Evolutionary conservation across 2,888 invertebrate species (phyloP).

Genomic region (Megastigmus dorsalis): DNA sequence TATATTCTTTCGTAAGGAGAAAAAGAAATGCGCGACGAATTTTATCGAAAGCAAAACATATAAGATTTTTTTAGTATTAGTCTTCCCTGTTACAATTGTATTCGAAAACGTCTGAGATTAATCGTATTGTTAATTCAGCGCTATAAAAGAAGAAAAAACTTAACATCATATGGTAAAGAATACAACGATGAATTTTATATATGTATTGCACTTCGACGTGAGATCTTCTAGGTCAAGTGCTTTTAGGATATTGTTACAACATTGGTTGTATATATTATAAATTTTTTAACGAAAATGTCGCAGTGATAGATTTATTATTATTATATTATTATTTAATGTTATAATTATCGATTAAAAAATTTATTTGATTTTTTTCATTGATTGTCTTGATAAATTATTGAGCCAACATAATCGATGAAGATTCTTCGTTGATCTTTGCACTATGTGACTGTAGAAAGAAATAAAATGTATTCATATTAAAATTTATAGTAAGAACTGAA

Average conservation of each 20-base stretch:
- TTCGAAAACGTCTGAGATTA: constrained; percentile 47
- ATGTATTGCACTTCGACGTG: constrained; percentile 28
- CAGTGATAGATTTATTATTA: constrained; percentile 43
- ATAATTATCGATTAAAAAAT: constrained; percentile 23
- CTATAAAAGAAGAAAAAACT: constrained; percentile 27
- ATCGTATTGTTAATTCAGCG: constrained; percentile 46
- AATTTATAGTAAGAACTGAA: constrained; percentile 37
- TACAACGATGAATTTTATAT: constrained; percentile 57
- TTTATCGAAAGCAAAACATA: constrained; percentile 32
- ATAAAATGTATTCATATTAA: constrained; percentile 24
- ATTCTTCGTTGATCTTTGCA: constrained; percentile 42
- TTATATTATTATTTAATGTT: constrained; percentile 42
- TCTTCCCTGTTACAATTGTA: constrained; percentile 63
- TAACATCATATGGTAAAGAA: constrained; percentile 48
- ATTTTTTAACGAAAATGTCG: constrained; percentile 37
- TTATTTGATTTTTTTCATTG: constrained; percentile 12
- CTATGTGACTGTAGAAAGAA: constrained; percentile 31
- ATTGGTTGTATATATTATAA: constrained; percentile 43
- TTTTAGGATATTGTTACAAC: constrained; percentile 47
- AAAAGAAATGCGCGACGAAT: constrained; percentile 4
- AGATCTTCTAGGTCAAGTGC: constrained; percentile 18
- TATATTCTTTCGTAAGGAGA: constrained; percentile 38
- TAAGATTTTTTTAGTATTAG: constrained; percentile 59
- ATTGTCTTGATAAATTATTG: constrained; percentile 17
- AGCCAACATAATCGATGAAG: background rate